Conservation (phyloP, 1,140 invertebrate species). For the Hylaeus anthracinus region DNA sequence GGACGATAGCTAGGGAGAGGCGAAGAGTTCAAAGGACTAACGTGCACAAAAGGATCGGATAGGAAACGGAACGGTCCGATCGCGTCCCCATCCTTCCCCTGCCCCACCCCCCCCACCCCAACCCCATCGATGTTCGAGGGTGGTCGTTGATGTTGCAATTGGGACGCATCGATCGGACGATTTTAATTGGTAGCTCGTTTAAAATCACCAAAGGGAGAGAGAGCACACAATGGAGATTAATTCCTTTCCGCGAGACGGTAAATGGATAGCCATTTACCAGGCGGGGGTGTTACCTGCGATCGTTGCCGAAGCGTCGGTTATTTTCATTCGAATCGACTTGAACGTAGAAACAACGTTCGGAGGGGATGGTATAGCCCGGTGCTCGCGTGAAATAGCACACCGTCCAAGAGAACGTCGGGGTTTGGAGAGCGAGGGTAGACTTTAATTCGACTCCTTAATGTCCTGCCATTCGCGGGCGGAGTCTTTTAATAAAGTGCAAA, state of each 20-base stretch:
- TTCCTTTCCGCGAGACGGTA: slow-evolving; percentile 36
- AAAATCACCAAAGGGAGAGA: slow-evolving; percentile 2
- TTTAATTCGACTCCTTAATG: slow-evolving; percentile 34
- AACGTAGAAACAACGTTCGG: background rate
- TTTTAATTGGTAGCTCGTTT: slow-evolving; percentile 44
- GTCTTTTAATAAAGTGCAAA: slow-evolving; percentile 67
- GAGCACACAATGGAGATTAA: slow-evolving; percentile 29
- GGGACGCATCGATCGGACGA: slow-evolving; percentile 23
- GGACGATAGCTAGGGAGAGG: too few species aligned
- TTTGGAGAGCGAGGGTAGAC: background rate
- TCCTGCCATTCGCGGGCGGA: slow-evolving; percentile 26
- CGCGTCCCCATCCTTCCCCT: background rate
- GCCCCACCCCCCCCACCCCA: too few species aligned
- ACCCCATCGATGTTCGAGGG: background rate
- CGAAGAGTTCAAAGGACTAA: background rate
- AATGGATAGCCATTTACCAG: slow-evolving; percentile 32
- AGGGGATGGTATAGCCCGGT: slow-evolving; percentile 3
- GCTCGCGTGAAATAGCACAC: background rate
- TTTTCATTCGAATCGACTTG: slow-evolving; percentile 39
- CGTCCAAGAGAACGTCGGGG: too few species aligned
- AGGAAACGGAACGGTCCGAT: background rate
- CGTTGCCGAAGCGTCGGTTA: slow-evolving; percentile 18
- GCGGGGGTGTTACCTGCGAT: slow-evolving; percentile 10
- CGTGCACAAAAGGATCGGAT: slow-evolving; percentile 6
- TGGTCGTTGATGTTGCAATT: slow-evolving; percentile 15